Evolutionary conservation across 1,140 invertebrate species (phyloP).

Genomic region (Pachyrhynchus sulphureomaculatus): DNA sequence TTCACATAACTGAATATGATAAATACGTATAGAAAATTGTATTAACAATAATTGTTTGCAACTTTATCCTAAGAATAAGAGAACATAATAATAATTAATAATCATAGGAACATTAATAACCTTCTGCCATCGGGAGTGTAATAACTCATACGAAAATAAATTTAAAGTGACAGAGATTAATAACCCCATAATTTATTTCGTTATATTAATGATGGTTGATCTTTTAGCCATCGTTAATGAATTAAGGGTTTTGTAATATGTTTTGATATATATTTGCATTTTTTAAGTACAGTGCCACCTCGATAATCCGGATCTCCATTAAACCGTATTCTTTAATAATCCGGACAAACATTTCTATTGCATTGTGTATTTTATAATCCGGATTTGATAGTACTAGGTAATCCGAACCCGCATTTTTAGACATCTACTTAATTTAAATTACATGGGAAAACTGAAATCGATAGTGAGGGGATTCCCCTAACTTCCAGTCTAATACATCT

Average conservation of each 20-base stretch:
- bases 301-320: no score
- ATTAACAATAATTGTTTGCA: conserved; percentile 15
- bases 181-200: conserved; percentile 12
- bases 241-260: background rate
- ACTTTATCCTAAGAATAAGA: conserved; percentile 18
- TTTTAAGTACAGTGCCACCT: no score
- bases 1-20: background rate
- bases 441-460: no score
- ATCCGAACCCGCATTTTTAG: no score
- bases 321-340: no score
- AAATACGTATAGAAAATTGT: conserved; percentile 3
- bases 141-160: conserved; percentile 26
- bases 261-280: background rate
- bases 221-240: conserved; percentile 7
- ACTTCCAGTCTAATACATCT: no score
- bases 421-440: no score
- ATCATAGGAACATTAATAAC: conserved; percentile 19
- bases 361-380: no score
- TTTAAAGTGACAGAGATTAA: conserved; percentile 19
- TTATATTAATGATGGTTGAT: conserved; percentile 13
- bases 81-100: conserved; percentile 20
- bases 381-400: no score
- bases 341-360: no score
- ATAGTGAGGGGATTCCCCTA: no score
- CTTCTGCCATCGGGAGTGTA: conserved; percentile 17